These are phyloP conservation scores for Eilema caniola DNA, from an alignment of 2,888 invertebrate species.

Conservation along the genomic window DNA sequence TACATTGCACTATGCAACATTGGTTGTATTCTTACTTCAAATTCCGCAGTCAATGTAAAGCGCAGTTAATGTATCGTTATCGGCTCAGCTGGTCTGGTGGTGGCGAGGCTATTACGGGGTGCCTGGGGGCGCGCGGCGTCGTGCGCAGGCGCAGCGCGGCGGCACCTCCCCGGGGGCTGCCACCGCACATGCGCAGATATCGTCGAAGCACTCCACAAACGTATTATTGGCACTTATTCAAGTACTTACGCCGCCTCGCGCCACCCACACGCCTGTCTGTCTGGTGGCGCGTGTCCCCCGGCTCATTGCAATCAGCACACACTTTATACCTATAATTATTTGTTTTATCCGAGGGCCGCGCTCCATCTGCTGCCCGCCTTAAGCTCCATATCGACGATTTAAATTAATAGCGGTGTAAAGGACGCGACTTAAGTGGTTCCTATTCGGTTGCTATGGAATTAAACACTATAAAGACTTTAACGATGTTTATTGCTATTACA, in stretches of 20 bases:
- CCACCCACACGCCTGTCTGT: conserved; percentile 12
- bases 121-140: conserved; percentile 58
- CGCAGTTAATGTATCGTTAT: conserved; percentile 1
- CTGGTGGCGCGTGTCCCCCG: conserved; percentile 32
- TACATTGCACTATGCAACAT: conserved; percentile 53
- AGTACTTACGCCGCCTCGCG: conserved; percentile 45
- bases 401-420: conserved; percentile 47
- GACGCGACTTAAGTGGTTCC: no score
- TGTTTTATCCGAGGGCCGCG: conserved; percentile 32
- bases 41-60: conserved; percentile 50
- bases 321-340: conserved; percentile 20
- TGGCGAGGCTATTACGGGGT: conserved; percentile 61
- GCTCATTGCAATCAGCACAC: conserved; percentile 20
- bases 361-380: conserved; percentile 1
- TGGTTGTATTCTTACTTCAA: background rate
- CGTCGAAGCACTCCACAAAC: conserved; percentile 56
- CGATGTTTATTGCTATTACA: no score
- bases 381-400: conserved; percentile 33
- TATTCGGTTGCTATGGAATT: no score
- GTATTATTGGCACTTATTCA: conserved; percentile 55
- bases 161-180: conserved; percentile 71
- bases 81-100: conserved; percentile 26
- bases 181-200: conserved; percentile 67
- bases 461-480: no score
- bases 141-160: conserved; percentile 25